Conservation (phyloP, 2,797 vertebrate genomes). For the Crenichthys baileyi region DNA sequence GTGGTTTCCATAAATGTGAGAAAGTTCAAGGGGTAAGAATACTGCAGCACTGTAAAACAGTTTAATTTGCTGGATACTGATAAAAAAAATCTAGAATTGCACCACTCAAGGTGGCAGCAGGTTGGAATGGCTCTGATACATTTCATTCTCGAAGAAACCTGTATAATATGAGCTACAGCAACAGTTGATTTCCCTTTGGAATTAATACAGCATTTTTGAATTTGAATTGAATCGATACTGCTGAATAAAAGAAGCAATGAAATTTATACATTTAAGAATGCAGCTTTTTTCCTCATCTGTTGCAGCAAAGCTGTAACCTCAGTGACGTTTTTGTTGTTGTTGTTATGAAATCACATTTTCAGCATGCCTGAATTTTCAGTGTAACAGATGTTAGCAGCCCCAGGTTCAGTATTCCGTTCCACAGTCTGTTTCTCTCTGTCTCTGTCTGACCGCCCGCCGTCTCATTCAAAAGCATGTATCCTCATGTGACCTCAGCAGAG, state of each 20-base stretch:
- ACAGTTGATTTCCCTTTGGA: no score
- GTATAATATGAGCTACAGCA: no score
- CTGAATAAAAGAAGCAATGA: neutral
- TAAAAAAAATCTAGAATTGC: no score
- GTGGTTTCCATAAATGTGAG: neutral
- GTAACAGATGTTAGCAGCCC: constrained; percentile 60
- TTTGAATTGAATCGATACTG: neutral
- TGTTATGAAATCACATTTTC: constrained; percentile 62
- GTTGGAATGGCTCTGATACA: no score
- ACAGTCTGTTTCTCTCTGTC: constrained; percentile 57
- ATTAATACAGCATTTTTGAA: no score
- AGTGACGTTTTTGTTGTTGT: constrained; percentile 32
- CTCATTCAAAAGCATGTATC: constrained; percentile 61
- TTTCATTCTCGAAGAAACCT: no score
- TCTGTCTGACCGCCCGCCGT: constrained; percentile 67
- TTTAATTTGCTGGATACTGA: neutral
- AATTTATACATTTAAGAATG: neutral
- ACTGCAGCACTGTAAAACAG: neutral
- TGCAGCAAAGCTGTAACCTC: constrained; percentile 33
- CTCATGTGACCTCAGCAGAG: constrained; percentile 51
- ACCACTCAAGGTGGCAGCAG: no score
- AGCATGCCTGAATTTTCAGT: constrained; percentile 52
- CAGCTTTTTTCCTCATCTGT: constrained; percentile 8
- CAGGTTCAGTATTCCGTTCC: constrained; percentile 57
- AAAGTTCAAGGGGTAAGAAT: neutral